Percentiles rank a stretch among this genome's conserved stretches.
phyloP scores from a whole-genome alignment of 2,797 vertebrate genomes.

The Sciurus vulgaris region DNA sequence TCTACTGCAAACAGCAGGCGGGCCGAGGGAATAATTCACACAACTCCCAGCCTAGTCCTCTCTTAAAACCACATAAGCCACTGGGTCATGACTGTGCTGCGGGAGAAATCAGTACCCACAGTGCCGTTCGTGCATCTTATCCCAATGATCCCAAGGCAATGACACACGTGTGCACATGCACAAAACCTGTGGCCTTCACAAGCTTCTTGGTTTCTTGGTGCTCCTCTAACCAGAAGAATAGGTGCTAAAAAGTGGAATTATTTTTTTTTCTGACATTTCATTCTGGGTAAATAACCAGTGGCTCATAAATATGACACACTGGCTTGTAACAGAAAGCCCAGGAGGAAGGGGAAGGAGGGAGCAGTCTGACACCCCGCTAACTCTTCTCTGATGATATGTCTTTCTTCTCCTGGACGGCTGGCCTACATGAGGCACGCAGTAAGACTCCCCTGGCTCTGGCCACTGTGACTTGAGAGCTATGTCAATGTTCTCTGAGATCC shows the following conservation, averaged over 20 bases:
- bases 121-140: fast-evolving
- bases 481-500: not conserved
- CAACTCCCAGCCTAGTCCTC: not conserved
- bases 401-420: not conserved
- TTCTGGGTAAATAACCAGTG: not conserved
- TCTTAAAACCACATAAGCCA: not conserved
- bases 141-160: not conserved
- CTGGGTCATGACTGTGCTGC: not conserved
- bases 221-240: not conserved
- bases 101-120: not conserved
- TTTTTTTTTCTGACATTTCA: not conserved
- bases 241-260: no score
- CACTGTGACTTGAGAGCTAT: not conserved
- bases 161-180: fast-evolving
- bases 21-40: not conserved
- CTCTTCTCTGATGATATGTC: not conserved
- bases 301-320: not conserved
- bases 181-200: not conserved
- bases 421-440: fast-evolving
- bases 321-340: not conserved
- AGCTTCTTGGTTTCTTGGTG: not conserved
- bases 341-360: not conserved
- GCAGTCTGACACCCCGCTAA: fast-evolving
- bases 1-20: not conserved
- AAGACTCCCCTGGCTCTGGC: not conserved